Base-by-base conservation (phyloP, 2,113 vertebrate species). In the Dolichallabes microphthalmus region DNA sequence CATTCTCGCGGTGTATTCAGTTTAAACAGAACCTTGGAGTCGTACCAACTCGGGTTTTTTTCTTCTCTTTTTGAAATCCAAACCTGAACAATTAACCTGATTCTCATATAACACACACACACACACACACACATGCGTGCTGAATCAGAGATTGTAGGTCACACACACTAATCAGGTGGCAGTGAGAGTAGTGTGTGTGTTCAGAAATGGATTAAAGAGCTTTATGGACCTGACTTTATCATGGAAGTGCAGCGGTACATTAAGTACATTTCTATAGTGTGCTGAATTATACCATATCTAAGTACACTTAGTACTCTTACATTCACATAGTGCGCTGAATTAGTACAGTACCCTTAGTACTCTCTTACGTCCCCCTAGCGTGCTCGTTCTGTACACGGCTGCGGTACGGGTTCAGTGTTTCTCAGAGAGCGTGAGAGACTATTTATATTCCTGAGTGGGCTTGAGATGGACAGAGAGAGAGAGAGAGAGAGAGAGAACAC, bases 1-100 rank as follows among this genome's bases (percentile, higher is more conserved):
- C 27, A 68, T 68, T 32, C 64, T 27, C 89, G 87, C 84, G 88
- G 86, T 19, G 78, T n/a, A 15, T 20, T 73, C 13, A 84, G 82
- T 89, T 89, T 85, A 50, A 50, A 13, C 55, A 39, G 32, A 84
- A 39, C 50, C 13, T 2, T 75, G 82, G 20, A 55, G 3, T 58
- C 14, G 2, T 30, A 22, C 73, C 69, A 61, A 25, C 69, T 66
- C n/a, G 20, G 20, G 9, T 25, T 60, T 61, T 61, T 57, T 11
- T 12, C 39, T 45, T 39, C n/a, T 53, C 20, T 14, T 15, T 20
- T n/a, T n/a, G 61, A 45, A 35, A 73, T 20, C 77, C 9, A 61
- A 25, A 80, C 22, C 22, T 8, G 58, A 39, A 50, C 78, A 80
- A 63, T 63, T 80, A 80, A 80, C 78, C 78, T 80, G 58, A 27